These are phyloP conservation scores for Setophaga coronata DNA, from an alignment of 2,113 vertebrate genomes.

Conservation along the genomic window DNA sequence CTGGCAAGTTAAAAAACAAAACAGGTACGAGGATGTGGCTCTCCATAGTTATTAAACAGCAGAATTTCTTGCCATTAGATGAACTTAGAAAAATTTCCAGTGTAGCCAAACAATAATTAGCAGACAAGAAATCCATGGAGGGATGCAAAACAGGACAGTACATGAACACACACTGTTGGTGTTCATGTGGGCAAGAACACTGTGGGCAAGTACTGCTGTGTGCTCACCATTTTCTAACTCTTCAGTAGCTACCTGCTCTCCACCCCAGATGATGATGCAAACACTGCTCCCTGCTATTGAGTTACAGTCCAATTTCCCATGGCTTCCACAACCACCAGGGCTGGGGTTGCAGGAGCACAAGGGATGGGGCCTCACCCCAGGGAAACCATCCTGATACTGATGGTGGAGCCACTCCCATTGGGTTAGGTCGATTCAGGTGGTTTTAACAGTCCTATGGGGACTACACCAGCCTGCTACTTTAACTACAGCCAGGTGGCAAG, in stretches of 20 bases:
- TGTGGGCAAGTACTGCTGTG: neutral
- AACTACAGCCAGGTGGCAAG: neutral
- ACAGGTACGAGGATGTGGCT: neutral
- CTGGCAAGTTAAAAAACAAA: neutral
- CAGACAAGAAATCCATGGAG: neutral
- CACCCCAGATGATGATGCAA: neutral
- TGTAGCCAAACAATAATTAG: neutral
- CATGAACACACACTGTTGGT: rapidly evolving
- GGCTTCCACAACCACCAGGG: neutral
- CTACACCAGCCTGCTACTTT: neutral
- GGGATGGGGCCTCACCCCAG: neutral
- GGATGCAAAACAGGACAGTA: neutral
- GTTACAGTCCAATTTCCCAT: neutral
- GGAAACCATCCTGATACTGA: neutral
- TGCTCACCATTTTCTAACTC: neutral
- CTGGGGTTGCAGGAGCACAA: neutral
- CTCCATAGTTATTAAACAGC: neutral
- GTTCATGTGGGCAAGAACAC: neutral
- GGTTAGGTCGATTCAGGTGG: neutral
- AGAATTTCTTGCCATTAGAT: neutral
- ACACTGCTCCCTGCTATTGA: neutral
- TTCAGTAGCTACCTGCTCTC: neutral
- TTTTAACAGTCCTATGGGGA: neutral
- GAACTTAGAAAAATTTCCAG: neutral
- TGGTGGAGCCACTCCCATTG: neutral